These are phyloP conservation scores for Drosophila affinis DNA, from an alignment of 2,888 invertebrate species.

Conservation along the genomic window DNA sequence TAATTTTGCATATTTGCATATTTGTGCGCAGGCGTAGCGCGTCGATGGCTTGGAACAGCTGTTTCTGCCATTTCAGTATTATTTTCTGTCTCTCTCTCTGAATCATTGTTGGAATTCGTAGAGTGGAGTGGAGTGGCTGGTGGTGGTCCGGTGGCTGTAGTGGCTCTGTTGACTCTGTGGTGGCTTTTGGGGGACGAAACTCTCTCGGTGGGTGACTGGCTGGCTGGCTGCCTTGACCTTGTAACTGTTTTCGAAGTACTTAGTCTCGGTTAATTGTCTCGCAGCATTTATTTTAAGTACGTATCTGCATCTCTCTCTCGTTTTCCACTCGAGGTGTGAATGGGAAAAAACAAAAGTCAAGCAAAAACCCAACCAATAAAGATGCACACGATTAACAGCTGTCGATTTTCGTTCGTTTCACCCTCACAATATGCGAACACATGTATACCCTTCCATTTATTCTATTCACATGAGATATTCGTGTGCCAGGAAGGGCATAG, in stretches of 20 bases:
- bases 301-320: slow-evolving; percentile 28
- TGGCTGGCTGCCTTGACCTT: slow-evolving; percentile 63
- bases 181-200: slow-evolving; percentile 7
- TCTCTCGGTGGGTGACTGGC: slow-evolving; percentile 36
- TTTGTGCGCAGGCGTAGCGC: slow-evolving; percentile 39
- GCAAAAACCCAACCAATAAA: slow-evolving; percentile 20
- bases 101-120: slow-evolving; percentile 24
- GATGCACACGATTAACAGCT: slow-evolving; percentile 41
- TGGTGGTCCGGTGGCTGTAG: slow-evolving; percentile 12
- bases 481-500: no score
- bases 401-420: slow-evolving; percentile 11
- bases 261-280: slow-evolving; percentile 45
- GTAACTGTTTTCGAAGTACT: slow-evolving; percentile 68
- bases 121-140: slow-evolving; percentile 5
- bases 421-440: not conserved
- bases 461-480: no score
- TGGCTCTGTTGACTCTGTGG: not conserved
- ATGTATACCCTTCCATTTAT: slow-evolving; percentile 5
- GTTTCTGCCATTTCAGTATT: slow-evolving; percentile 36
- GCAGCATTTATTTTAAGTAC: slow-evolving; percentile 29
- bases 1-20: slow-evolving; percentile 30
- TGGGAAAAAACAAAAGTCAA: slow-evolving; percentile 27
- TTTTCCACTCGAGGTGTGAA: slow-evolving; percentile 34
- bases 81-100: not conserved
- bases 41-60: slow-evolving; percentile 31